These are phyloP conservation scores for Acropternis orthonyx DNA, from an alignment of 2,797 vertebrate species.

Conservation along the genomic window DNA sequence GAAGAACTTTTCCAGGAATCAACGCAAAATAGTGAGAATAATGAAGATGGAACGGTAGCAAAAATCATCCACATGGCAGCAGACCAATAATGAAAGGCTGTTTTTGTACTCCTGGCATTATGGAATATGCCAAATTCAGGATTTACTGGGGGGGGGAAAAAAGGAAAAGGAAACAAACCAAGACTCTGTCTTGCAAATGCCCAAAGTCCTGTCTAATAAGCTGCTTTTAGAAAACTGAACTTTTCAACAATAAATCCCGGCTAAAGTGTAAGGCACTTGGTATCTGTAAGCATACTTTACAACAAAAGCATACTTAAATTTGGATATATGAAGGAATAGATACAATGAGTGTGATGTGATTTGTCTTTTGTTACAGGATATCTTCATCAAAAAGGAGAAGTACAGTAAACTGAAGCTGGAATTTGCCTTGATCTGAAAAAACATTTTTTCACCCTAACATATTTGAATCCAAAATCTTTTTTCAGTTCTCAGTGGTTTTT, in stretches of 20 bases:
- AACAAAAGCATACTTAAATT: neutral
- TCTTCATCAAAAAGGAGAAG: slow-evolving; percentile 2
- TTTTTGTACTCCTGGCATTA: neutral
- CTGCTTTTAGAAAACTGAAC: neutral
- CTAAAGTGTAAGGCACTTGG: neutral
- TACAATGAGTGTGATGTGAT: neutral
- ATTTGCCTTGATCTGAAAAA: slow-evolving; percentile 3
- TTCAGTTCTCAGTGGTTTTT: neutral
- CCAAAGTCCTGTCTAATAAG: neutral
- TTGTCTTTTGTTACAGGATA: slow-evolving; percentile 40
- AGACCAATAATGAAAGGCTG: neutral
- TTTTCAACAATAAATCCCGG: neutral
- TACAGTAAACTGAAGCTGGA: slow-evolving; percentile 30
- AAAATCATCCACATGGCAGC: neutral
- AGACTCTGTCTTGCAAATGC: neutral
- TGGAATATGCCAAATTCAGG: neutral
- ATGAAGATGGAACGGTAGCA: neutral
- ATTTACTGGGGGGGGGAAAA: no score
- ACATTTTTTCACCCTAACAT: neutral
- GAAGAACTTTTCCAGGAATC: neutral
- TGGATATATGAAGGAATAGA: neutral
- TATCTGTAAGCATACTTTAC: neutral
- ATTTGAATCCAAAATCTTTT: neutral
- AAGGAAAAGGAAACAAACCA: neutral
- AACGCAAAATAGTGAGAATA: neutral